Evolutionary conservation across 2,113 vertebrate species (phyloP), one percentile per base, ranked within the genome.

Genomic region (Rhea americana): DNA sequence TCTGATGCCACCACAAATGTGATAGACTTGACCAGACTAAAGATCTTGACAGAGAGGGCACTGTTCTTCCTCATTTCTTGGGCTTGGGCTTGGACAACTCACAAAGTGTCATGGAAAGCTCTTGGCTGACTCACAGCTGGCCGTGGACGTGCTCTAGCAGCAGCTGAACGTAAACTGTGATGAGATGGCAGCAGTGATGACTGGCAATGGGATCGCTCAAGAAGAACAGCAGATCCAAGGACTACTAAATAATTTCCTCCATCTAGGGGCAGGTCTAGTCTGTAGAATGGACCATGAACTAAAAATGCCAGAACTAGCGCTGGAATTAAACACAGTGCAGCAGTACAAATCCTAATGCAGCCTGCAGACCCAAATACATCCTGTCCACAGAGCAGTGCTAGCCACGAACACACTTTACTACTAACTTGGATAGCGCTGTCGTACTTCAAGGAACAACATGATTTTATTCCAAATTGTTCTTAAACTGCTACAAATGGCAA

Each of bases 381-480:
- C 10, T 21, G 5, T 12, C 39, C 21, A 35, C 0, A 5, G 48
- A 59, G 20, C 7, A 4, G 0, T 28, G 16, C 10, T 16, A 18
- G 10, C 50, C 63, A 25, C 39, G 55, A 11, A 45, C 47, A 71
- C 30, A 7, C 4, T 39, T 3, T 4, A 15, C 20, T 65, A 37
- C 28, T 70, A 11, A 37, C 4, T 28, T 70, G 18, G 15, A 55
- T 12, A 43, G 3, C 15, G 15, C 11, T 13, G 20, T 1, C 45
- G 3, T 3, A 4, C 25, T 30, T 82, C 51, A 93, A 25, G 32
- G 41, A 5, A 30, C 4, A 45, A 89, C 56, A 16, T 22, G 30
- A 21, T 83, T 85, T 70, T n/a, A 37, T 14, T 25, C 16, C 15
- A 37, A 70, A 21, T 30, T 45, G 3, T 51, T 39, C 35, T 32